A percentile compares a stretch with the other conserved stretches of the same genome.
Conservation (phyloP, 53 echinoderm and acorn worm species). For the Holothuria scabra region DNA sequence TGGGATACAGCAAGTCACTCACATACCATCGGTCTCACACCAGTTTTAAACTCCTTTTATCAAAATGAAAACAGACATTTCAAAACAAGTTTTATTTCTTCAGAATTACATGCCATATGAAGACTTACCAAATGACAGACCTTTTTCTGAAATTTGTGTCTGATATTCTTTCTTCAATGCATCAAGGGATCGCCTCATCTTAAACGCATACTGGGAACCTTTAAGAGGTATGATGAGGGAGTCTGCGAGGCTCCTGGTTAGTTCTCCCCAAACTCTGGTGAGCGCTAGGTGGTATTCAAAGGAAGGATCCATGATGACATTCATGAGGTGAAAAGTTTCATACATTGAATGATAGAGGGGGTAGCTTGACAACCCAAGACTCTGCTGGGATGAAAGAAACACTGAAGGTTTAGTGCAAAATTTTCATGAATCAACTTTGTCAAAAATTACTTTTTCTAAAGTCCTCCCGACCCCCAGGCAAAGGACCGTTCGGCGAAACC, state of each 20-base stretch:
- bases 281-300: constrained; percentile 79
- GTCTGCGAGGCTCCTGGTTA: constrained; percentile 76
- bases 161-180: constrained; percentile 65
- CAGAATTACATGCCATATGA: neutral
- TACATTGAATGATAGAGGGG: constrained; percentile 98
- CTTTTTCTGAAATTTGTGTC: constrained; percentile 56
- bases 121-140: constrained; percentile 87
- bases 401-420: neutral
- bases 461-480: no score
- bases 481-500: no score
- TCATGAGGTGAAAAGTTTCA: constrained; percentile 90
- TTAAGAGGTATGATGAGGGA: constrained; percentile 75
- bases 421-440: neutral
- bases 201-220: constrained; percentile 56
- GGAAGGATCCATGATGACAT: constrained; percentile 81
- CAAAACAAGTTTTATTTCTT: neutral
- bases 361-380: constrained; percentile 72
- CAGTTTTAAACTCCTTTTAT: no score
- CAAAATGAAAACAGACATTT: no score
- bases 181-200: constrained; percentile 60
- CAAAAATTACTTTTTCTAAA: no score
- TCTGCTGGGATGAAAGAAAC: constrained; percentile 50
- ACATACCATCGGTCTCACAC: no score
- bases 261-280: constrained; percentile 74
- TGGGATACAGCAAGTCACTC: no score